A percentile compares a stretch with the other conserved stretches of the same genome.
phyloP scores from a whole-genome alignment of 1,140 invertebrate species.

The Trichoplusia ni region DNA sequence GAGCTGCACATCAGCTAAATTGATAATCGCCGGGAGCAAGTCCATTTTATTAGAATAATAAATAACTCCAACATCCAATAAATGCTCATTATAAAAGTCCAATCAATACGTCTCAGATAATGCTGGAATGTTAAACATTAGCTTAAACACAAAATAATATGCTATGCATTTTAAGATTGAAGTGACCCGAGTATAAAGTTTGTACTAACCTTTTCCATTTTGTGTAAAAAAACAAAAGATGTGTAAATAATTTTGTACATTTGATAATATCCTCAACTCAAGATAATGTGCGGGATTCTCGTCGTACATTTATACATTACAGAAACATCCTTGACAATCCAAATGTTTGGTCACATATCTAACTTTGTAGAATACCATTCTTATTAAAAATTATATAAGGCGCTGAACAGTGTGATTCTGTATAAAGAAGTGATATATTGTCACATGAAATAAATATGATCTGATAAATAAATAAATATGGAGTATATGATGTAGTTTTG shows the following conservation, averaged over 20 bases:
- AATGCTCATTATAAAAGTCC: constrained; percentile 76
- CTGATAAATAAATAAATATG: constrained; percentile 43
- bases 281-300: constrained; percentile 18
- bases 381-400: constrained; percentile 63
- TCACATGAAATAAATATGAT: constrained; percentile 62
- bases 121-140: constrained; percentile 81
- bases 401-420: constrained; percentile 67
- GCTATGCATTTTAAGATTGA: constrained; percentile 57
- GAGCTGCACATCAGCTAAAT: constrained; percentile 70
- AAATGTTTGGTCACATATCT: constrained; percentile 45
- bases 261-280: constrained; percentile 39
- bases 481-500: no score
- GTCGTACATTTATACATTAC: constrained; percentile 32
- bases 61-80: constrained; percentile 76
- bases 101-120: constrained; percentile 73
- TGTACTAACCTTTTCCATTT: constrained; percentile 75
- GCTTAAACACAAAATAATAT: constrained; percentile 75
- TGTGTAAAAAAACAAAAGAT: constrained; percentile 49
- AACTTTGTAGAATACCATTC: constrained; percentile 52
- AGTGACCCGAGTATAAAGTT: constrained; percentile 55
- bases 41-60: constrained; percentile 67
- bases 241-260: constrained; percentile 39
- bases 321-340: constrained; percentile 38
- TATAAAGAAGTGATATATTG: constrained; percentile 78
- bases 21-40: constrained; percentile 61